phyloP scores from a whole-genome alignment of 2,888 invertebrate species.

The Eupsilia transversa region DNA sequence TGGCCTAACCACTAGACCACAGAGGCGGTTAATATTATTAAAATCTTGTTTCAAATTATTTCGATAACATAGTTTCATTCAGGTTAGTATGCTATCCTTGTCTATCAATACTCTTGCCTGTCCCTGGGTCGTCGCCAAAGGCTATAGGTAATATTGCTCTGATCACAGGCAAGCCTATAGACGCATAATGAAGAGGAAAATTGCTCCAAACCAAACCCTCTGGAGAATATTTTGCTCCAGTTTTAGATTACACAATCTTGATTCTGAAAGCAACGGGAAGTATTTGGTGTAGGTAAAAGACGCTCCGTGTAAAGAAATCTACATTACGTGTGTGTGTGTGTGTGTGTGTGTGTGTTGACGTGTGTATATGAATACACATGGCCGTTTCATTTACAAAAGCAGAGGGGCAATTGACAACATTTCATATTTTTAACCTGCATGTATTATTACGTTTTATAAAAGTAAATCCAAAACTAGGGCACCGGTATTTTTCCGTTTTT shows the following conservation, averaged over 20 bases:
- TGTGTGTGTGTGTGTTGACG: no score
- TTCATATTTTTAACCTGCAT: no score
- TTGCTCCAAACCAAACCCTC: conserved; percentile 39
- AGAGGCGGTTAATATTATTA: no score
- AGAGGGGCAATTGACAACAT: no score
- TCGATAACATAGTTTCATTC: neutral
- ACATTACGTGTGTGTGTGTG: no score
- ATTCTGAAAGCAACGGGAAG: conserved; percentile 26
- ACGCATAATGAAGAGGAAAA: conserved; percentile 48
- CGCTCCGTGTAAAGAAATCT: neutral
- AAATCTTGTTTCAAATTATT: neutral
- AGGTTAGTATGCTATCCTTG: neutral
- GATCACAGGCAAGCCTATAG: conserved; percentile 33
- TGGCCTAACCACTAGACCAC: no score
- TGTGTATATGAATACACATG: neutral
- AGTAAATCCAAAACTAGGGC: no score
- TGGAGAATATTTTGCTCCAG: conserved; percentile 25
- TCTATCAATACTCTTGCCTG: neutral
- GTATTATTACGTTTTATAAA: no score
- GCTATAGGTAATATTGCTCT: conserved; percentile 33
- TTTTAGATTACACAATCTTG: conserved; percentile 54
- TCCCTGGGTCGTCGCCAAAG: neutral
- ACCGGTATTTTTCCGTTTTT: no score
- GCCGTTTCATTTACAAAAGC: neutral
- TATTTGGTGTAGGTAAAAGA: conserved; percentile 22